phyloP scores from a whole-genome alignment of 2,797 vertebrate species.

The Limnodromus scolopaceus region DNA sequence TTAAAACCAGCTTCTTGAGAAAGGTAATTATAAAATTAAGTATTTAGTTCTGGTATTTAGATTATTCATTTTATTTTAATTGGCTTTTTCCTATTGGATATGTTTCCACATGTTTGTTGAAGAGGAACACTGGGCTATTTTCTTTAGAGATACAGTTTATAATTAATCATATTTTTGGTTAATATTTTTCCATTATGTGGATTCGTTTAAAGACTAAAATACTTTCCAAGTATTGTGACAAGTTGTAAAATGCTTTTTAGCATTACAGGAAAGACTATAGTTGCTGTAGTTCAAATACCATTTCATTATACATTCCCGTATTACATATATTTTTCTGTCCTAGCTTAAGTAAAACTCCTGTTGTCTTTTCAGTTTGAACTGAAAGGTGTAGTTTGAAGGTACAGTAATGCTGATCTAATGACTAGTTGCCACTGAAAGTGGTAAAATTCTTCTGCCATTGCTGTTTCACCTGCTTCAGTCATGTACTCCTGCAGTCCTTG shows the following conservation, averaged over 20 bases:
- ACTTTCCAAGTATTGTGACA: background rate
- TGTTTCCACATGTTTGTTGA: constrained; percentile 42
- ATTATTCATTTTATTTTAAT: constrained; percentile 73
- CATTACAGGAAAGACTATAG: background rate
- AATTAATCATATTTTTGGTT: constrained; percentile 29
- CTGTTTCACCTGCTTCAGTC: background rate
- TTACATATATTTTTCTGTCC: background rate
- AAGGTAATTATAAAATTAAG: constrained; percentile 75
- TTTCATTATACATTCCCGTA: background rate
- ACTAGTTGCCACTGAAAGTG: background rate
- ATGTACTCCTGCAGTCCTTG: background rate
- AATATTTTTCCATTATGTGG: background rate
- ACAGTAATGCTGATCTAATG: background rate
- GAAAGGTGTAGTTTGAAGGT: background rate
- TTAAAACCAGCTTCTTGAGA: constrained; percentile 74
- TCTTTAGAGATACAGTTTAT: constrained; percentile 43
- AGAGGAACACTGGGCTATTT: constrained; percentile 43
- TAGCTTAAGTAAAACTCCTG: background rate
- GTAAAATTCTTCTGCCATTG: background rate
- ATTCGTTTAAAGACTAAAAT: background rate
- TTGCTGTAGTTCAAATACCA: background rate
- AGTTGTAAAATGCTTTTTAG: background rate
- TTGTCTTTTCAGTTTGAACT: background rate
- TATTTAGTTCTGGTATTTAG: constrained; percentile 57
- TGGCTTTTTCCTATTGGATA: constrained; percentile 65